Evolutionary conservation across 2,797 vertebrate species (phyloP).

Genomic region (Falco columbarius): DNA sequence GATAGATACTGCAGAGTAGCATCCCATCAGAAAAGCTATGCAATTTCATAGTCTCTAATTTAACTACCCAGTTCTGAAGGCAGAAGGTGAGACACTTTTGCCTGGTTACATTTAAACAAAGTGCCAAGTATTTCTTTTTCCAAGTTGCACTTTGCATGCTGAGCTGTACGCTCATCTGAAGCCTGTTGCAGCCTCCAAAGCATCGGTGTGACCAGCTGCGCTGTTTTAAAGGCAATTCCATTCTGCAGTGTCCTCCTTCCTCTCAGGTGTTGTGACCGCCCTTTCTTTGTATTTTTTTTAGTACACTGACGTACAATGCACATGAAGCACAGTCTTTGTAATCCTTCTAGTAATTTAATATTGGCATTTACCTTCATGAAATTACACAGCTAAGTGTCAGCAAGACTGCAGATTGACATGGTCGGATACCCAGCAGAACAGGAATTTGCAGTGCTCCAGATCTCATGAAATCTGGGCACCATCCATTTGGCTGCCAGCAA

Average conservation of each 20-base stretch:
- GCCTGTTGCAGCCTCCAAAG: not conserved
- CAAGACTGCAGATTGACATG: not conserved
- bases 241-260: not conserved
- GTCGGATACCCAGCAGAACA: not conserved
- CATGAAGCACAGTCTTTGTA: not conserved
- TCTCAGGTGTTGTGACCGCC: not conserved
- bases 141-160: not conserved
- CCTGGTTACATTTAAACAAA: not conserved
- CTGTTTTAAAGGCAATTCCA: not conserved
- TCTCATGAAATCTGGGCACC: not conserved
- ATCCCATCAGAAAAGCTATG: conserved; percentile 7
- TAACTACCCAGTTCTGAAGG: not conserved
- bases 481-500: not conserved
- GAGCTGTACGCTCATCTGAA: not conserved
- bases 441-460: not conserved
- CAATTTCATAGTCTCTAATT: not conserved
- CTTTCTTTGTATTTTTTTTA: not conserved
- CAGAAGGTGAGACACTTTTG: not conserved
- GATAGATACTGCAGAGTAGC: conserved; percentile 4
- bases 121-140: not conserved
- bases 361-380: not conserved
- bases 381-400: not conserved
- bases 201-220: not conserved
- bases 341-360: not conserved
- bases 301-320: no score